Base-by-base conservation (phyloP, 1,140 invertebrate species). In the Zaprionus lachaisei region DNA sequence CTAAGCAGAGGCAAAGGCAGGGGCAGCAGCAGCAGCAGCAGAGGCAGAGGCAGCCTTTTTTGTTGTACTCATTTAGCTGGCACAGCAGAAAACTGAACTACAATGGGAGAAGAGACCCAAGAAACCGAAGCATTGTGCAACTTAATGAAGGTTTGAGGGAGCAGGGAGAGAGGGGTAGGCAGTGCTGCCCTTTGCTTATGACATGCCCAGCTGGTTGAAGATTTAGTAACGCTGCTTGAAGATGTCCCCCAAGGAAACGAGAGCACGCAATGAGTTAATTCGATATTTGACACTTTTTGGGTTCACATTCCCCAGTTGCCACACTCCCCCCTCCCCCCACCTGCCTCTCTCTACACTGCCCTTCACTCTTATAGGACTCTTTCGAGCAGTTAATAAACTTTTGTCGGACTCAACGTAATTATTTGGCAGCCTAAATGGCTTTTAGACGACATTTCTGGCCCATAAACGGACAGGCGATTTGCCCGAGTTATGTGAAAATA, bases 261-360 rank as follows among this genome's bases (percentile, higher is more conserved):
- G n/a, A 57, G 37, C 34, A 5, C 15, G 22, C 72, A 91, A 90
- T 90, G 85, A 90, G 85, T 90, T 90, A 90, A 90, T 90, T 90
- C 85, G 85, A 85, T 91, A 90, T 91, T 90, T 90, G 85, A 90
- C 85, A 90, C 85, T 90, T 90, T 89, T 79, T 55, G 79, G 83
- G 66, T 57, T 38, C 83, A 67, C 83, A 84, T 84, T 84, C 82
- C 82, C 38, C n/a, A 28, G 49, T 47, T 49, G 41, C 2, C 83
- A 66, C 79, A 84, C 81, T 85, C 82, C 82, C 82, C 49, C 20
- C 24, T n/a, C 11, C 20, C 20, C 1, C 20, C 12, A 4, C 20
- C 20, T 47, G 1, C 9, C 26, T 0, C 26, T 28, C 26, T 28
- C 26, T 28, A 4, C 26, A 28, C 26, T 28, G 0, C 5, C 1